Evolutionary conservation across 2,797 vertebrate genomes (phyloP).

Genomic region (Thalassophryne amazonica): DNA sequence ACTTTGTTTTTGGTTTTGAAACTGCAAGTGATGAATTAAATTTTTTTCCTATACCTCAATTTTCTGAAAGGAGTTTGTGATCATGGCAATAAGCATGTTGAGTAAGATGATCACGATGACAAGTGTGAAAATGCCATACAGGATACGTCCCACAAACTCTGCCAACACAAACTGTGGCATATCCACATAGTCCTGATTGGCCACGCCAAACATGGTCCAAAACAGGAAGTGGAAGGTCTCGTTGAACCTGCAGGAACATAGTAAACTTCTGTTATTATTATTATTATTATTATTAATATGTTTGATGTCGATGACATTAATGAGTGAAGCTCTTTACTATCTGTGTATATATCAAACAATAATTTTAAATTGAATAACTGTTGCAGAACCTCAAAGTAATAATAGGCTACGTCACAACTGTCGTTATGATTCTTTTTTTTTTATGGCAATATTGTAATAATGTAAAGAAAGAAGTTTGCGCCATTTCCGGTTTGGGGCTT

Average conservation of each 20-base stretch:
- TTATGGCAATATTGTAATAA: too few relatives aligned
- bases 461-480: too few relatives aligned
- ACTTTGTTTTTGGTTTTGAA: not conserved
- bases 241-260: conserved; percentile 78
- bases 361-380: too few relatives aligned
- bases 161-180: conserved; percentile 83
- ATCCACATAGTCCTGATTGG: conserved; percentile 85
- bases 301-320: too few relatives aligned
- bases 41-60: conserved; percentile 78
- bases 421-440: too few relatives aligned
- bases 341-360: too few relatives aligned
- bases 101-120: conserved; percentile 91
- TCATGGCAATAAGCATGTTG: conserved; percentile 94
- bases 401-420: too few relatives aligned
- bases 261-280: not conserved
- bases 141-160: conserved; percentile 82
- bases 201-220: conserved; percentile 93
- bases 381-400: too few relatives aligned
- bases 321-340: too few relatives aligned
- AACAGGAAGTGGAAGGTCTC: conserved; percentile 91
- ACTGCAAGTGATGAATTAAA: not conserved
- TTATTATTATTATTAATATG: too few relatives aligned
- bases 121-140: conserved; percentile 89
- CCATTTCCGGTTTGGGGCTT: too few relatives aligned
- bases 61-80: conserved; percentile 94